Percentiles rank a stretch among this genome's conserved stretches.
Evolutionary conservation across 2,113 vertebrate genomes (phyloP).

Genomic region (Mionectes macconnelli): DNA sequence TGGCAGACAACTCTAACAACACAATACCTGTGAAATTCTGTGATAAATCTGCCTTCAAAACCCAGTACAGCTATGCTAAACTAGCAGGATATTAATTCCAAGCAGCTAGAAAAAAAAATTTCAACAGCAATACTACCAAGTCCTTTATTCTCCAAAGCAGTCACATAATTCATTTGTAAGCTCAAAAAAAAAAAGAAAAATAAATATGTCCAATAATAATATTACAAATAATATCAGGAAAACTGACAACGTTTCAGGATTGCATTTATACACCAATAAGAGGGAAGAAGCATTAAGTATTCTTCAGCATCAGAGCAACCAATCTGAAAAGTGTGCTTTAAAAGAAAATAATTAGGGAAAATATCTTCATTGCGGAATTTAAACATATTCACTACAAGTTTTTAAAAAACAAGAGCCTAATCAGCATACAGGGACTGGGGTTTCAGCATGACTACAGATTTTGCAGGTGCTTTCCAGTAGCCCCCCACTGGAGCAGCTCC

Average conservation of each 20-base stretch:
- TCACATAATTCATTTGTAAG: background rate
- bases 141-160: background rate
- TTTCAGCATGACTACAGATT: slow-evolving; percentile 37
- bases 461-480: slow-evolving; percentile 28
- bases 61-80: background rate
- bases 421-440: background rate
- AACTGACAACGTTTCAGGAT: background rate
- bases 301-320: background rate
- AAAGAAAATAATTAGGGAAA: slow-evolving; percentile 11
- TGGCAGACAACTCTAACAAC: background rate
- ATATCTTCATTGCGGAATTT: slow-evolving; percentile 13
- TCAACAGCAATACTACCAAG: background rate
- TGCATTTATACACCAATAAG: background rate
- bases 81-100: background rate
- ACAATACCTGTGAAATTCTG: background rate
- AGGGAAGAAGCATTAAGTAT: background rate
- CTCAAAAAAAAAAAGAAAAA: background rate
- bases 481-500: background rate
- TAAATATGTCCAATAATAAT: background rate
- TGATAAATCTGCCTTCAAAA: background rate
- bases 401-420: slow-evolving; percentile 37
- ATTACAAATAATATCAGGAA: background rate
- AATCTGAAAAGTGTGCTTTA: background rate
- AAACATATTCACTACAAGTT: background rate
- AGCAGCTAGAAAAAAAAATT: background rate